phyloP scores from a whole-genome alignment of 1,140 invertebrate species.

The Drosophila jambulina region DNA sequence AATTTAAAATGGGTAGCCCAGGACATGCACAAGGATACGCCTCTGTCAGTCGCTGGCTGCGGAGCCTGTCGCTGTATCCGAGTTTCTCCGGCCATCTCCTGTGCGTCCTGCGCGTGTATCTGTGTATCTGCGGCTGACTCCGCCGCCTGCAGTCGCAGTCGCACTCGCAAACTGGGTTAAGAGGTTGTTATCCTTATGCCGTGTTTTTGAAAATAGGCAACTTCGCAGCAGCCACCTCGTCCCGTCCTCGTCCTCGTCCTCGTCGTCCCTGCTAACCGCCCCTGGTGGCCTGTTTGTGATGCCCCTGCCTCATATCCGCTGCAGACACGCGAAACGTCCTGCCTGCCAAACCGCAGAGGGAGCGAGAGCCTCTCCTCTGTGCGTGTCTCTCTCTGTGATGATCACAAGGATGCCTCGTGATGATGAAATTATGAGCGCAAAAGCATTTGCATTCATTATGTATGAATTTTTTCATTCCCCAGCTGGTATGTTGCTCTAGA shows the following conservation, averaged over 20 bases:
- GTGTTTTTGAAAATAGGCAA: conserved; percentile 83
- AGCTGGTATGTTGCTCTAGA: conserved; percentile 62
- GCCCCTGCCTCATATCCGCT: conserved; percentile 76
- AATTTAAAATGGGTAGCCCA: conserved; percentile 78
- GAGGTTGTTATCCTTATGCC: conserved; percentile 83
- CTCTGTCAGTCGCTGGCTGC: conserved; percentile 35
- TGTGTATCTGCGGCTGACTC: conserved; percentile 26
- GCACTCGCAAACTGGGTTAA: conserved; percentile 76
- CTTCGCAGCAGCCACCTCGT: conserved; percentile 19
- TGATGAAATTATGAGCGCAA: conserved; percentile 82
- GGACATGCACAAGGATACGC: conserved; percentile 59
- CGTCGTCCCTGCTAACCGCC: conserved; percentile 10
- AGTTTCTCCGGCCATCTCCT: conserved; percentile 6
- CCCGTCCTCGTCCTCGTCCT: background rate
- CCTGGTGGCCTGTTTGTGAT: conserved; percentile 74
- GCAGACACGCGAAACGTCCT: conserved; percentile 81
- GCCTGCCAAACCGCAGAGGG: conserved; percentile 68
- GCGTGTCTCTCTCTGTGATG: background rate
- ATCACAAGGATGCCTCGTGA: conserved; percentile 50
- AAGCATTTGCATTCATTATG: conserved; percentile 82
- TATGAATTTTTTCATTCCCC: conserved; percentile 62
- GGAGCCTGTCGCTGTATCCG: conserved; percentile 28
- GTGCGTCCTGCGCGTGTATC: conserved; percentile 12
- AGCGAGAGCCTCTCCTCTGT: conserved; percentile 4
- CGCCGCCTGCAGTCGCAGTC: conserved; percentile 43